Evolutionary conservation across 2,113 vertebrate genomes (phyloP).

Genomic region (Tapirus terrestris): DNA sequence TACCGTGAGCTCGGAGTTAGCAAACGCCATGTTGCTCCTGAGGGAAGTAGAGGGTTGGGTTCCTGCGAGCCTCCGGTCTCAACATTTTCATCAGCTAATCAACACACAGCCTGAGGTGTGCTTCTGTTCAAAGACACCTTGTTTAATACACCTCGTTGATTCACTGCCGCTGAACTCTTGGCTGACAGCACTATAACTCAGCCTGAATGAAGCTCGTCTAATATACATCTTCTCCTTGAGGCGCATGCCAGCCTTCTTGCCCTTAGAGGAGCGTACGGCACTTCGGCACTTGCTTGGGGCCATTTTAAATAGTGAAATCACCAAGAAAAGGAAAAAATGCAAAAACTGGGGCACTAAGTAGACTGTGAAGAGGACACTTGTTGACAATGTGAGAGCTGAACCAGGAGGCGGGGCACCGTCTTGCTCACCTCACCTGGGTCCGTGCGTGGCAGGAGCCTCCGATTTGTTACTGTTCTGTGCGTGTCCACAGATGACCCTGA

Average conservation of each 20-base stretch:
- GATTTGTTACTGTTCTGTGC: too few species aligned
- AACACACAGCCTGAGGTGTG: background rate
- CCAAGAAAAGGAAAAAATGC: too few species aligned
- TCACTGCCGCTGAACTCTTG: background rate
- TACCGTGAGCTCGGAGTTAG: background rate
- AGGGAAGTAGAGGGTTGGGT: background rate
- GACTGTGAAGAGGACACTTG: background rate
- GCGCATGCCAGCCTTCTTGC: background rate
- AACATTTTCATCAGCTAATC: background rate
- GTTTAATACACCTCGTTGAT: background rate
- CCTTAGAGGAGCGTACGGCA: fast-evolving
- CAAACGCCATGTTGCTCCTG: background rate
- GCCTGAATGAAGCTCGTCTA: fast-evolving
- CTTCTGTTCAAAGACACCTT: background rate
- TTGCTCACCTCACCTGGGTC: background rate
- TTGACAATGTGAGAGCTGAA: too few species aligned
- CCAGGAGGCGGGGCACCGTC: background rate
- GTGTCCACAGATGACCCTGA: background rate
- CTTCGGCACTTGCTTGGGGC: background rate
- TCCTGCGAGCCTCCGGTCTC: background rate
- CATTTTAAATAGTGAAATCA: too few species aligned
- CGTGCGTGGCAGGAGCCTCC: fast-evolving
- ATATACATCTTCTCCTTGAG: background rate
- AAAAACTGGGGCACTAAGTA: background rate
- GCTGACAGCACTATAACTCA: background rate